Base-by-base conservation (phyloP, 2,888 invertebrate genomes). In the Tinea semifulvella region DNA sequence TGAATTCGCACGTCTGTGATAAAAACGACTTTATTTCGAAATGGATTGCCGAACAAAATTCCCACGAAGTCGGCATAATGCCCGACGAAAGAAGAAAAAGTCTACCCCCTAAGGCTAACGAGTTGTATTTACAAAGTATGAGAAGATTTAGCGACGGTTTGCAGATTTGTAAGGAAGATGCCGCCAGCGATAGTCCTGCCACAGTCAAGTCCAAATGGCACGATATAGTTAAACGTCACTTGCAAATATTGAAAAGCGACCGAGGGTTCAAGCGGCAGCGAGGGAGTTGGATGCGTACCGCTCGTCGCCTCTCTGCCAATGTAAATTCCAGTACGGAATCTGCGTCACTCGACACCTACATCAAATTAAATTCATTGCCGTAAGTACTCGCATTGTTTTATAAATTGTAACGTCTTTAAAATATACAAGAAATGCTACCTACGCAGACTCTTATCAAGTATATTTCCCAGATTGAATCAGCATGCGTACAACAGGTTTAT, bases 121-220 rank as follows among this genome's bases (percentile, higher is more conserved):
- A 81, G 61, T 52, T 79, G 35, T 80, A 80, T 63, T 65, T 80
- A 47, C 80, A 79, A 56, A 77, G 68, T 50, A 77, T 80, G 74
- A 67, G 81, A 55, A 64, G 81, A 53, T 81, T 81, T 60, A 82
- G 82, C 57, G 82, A 81, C 50, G 66, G 76, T 28, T 58, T 82
- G 48, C 80, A 82, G 58, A 81, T 81, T 57, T 82, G 81, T 53
- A 79, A 81, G 56, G 82, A 81, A 60, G 82, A 81, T 52, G 79
- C 81, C 13, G 81, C 79, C 36, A 80, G 81, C 55, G 82, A 81
- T 59, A 79, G 79, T 42, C 79, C 80, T 13, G 79, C 76, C 38
- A 77, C 80, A 25, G 76, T 77, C 3, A 80, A 75, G 62, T 79
- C 80, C 68, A 81, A 77, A 58, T 82, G 82, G 82, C 79, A 82